Percentiles rank a stretch among this genome's conserved stretches.
Conservation (phyloP, 1,140 invertebrate species). For the Platyura marginata region DNA sequence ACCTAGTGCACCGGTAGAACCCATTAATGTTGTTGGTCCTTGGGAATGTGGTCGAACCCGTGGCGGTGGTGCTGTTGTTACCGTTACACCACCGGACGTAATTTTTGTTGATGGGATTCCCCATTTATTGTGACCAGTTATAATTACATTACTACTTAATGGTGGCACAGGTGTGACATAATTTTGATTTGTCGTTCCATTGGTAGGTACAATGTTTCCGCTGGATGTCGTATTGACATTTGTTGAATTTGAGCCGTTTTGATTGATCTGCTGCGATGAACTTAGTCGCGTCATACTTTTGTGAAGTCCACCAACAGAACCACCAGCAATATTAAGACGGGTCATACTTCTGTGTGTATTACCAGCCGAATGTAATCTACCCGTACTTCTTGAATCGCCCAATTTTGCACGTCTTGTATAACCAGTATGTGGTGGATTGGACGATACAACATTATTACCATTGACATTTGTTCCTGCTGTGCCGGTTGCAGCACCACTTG, state of each 20-base stretch:
- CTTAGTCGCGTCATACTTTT: constrained; percentile 66
- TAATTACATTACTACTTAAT: constrained; percentile 24
- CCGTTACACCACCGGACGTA: constrained; percentile 41
- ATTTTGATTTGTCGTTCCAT: constrained; percentile 9
- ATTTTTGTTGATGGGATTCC: constrained; percentile 26
- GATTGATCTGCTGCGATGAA: constrained; percentile 47
- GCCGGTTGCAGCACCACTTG: neutral
- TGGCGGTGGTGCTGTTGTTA: constrained; percentile 27
- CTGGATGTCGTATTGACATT: constrained; percentile 17
- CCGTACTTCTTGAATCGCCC: constrained; percentile 48
- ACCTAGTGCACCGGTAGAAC: constrained; percentile 20
- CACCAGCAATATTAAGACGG: constrained; percentile 37
- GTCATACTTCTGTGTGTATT: constrained; percentile 55
- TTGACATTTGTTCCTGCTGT: neutral
- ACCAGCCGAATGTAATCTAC: constrained; percentile 41
- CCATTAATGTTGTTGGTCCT: constrained; percentile 25
- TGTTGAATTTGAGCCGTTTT: constrained; percentile 7
- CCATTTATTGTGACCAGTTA: constrained; percentile 29
- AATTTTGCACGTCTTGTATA: constrained; percentile 41
- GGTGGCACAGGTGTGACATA: constrained; percentile 22
- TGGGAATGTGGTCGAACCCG: constrained; percentile 30
- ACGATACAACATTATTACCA: constrained; percentile 9
- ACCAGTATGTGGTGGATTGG: constrained; percentile 22
- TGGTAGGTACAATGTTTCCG: constrained; percentile 17
- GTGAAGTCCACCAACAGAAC: constrained; percentile 55